Evolutionary conservation across 2,888 invertebrate genomes (phyloP).

Genomic region (Drosophila incognita): DNA sequence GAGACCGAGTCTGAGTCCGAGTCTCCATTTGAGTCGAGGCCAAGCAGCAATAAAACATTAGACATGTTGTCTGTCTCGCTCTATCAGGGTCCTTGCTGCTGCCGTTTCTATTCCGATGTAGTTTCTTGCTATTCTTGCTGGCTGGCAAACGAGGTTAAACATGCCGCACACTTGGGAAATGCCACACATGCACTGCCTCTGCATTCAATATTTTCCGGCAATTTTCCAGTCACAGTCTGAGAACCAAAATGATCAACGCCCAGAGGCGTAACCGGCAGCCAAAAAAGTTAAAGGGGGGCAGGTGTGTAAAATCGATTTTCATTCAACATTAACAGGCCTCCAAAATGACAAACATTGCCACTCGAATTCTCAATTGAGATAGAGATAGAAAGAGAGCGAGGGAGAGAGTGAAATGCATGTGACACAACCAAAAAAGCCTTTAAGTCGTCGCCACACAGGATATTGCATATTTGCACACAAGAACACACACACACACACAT

Average conservation of each 20-base stretch:
- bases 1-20: conserved; percentile 7
- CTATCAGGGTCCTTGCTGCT: conserved; percentile 6
- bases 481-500: conserved; percentile 3
- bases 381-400: conserved; percentile 3
- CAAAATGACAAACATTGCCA: conserved; percentile 79
- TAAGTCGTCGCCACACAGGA: conserved; percentile 68
- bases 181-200: conserved; percentile 35
- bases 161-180: conserved; percentile 69
- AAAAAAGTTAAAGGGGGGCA: neutral
- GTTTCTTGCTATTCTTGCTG: conserved; percentile 19
- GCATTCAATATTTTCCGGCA: conserved; percentile 77
- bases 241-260: conserved; percentile 48
- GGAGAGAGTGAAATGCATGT: conserved; percentile 18
- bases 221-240: conserved; percentile 56
- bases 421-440: conserved; percentile 40
- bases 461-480: conserved; percentile 75
- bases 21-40: conserved; percentile 30
- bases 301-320: conserved; percentile 75
- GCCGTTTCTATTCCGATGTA: conserved; percentile 36
- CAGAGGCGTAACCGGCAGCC: conserved; percentile 7
- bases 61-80: conserved; percentile 63
- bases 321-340: conserved; percentile 81
- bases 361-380: conserved; percentile 58
- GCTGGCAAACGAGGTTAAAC: conserved; percentile 76
- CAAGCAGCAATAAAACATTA: conserved; percentile 77